Percentiles rank a stretch among this genome's conserved stretches.
Evolutionary conservation across 2,797 vertebrate species (phyloP).

Genomic region (Gambelia wislizenii): DNA sequence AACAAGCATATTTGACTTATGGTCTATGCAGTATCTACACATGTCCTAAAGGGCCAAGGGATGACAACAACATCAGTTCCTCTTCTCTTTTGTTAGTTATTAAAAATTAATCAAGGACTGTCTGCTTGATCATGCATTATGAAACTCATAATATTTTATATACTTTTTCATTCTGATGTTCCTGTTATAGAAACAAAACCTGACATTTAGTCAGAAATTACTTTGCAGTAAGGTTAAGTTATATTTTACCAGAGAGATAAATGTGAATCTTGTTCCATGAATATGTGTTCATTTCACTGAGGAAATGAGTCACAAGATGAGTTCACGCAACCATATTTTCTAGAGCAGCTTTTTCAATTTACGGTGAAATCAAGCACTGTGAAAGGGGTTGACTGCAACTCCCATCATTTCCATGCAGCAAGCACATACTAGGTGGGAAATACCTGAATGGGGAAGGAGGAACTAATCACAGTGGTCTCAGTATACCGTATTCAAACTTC

Average conservation of each 20-base stretch:
- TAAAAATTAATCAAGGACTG: neutral
- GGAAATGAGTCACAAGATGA: no score
- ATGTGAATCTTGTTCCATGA: neutral
- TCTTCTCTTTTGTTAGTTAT: neutral
- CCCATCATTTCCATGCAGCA: neutral
- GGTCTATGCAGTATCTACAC: no score
- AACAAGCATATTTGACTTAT: neutral
- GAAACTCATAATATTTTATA: neutral
- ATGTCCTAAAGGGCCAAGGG: no score
- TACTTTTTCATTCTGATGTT: neutral
- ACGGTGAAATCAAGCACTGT: neutral
- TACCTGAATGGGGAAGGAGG: neutral
- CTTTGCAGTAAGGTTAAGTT: neutral
- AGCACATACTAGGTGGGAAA: neutral
- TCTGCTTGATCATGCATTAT: neutral
- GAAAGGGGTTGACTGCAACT: neutral
- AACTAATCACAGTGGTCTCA: neutral
- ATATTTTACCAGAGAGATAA: neutral
- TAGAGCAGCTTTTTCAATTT: neutral
- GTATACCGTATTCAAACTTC: neutral
- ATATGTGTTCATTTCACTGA: neutral
- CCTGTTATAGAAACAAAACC: neutral
- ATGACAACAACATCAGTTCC: no score
- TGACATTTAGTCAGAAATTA: neutral
- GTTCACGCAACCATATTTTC: neutral